A percentile compares a stretch with the other conserved stretches of the same genome.
phyloP scores from a whole-genome alignment of 2,797 vertebrate genomes.

The Chiloscyllium punctatum region DNA sequence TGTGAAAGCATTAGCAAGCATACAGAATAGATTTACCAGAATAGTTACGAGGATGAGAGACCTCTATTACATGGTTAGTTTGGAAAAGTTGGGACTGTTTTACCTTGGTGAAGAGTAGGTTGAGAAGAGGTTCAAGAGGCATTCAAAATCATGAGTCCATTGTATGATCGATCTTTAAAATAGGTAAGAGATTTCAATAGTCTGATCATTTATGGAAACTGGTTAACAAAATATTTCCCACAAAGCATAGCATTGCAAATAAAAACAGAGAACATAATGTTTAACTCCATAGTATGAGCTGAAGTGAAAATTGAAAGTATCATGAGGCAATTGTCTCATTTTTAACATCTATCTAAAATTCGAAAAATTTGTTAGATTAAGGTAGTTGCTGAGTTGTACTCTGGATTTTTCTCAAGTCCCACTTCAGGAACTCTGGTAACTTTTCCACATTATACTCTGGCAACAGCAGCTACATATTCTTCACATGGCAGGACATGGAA shows the following conservation, averaged over 20 bases:
- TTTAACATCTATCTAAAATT: background rate
- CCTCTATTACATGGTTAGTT: too few species aligned
- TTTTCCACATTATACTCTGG: background rate
- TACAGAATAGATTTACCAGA: too few species aligned
- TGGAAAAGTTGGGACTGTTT: too few species aligned
- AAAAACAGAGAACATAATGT: background rate
- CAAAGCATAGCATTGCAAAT: background rate
- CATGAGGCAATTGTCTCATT: background rate
- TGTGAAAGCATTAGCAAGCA: too few species aligned
- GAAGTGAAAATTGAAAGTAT: background rate
- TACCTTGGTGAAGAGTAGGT: too few species aligned
- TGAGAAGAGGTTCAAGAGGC: too few species aligned
- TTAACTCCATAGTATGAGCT: background rate
- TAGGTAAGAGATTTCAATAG: background rate
- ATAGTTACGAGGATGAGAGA: too few species aligned
- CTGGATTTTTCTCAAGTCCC: background rate
- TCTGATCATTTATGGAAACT: background rate
- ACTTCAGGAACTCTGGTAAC: background rate
- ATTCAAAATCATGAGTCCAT: too few species aligned
- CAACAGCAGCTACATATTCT: background rate
- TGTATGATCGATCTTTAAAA: background rate
- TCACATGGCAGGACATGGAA: constrained; percentile 12
- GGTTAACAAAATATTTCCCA: background rate
- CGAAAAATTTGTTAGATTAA: background rate
- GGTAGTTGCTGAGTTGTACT: background rate